Evolutionary conservation across 2,888 invertebrate genomes (phyloP).

Genomic region (Platycheirus albimanus): DNA sequence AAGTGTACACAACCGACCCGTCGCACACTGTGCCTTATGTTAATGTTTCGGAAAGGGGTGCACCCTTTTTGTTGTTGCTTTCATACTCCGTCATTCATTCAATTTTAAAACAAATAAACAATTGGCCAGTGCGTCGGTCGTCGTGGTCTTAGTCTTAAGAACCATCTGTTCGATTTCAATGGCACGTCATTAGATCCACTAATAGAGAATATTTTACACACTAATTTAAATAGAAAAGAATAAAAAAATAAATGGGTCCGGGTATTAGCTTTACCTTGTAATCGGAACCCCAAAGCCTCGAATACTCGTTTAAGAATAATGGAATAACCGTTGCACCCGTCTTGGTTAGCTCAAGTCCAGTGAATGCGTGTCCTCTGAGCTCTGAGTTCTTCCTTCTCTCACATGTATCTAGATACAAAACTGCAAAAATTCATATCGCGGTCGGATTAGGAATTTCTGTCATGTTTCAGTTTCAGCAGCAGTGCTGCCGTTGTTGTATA

Average conservation of each 20-base stretch:
- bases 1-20: slow-evolving; percentile 29
- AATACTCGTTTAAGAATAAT: slow-evolving; percentile 40
- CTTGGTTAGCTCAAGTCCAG: slow-evolving; percentile 32
- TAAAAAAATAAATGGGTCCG: slow-evolving; percentile 36
- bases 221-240: slow-evolving; percentile 20
- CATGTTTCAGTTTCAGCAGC: slow-evolving; percentile 67
- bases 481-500: slow-evolving; percentile 4
- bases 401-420: slow-evolving; percentile 62
- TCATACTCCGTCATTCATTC: slow-evolving; percentile 36
- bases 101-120: slow-evolving; percentile 61
- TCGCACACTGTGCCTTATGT: slow-evolving; percentile 51
- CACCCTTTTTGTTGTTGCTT: slow-evolving; percentile 48
- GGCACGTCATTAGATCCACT: slow-evolving; percentile 66
- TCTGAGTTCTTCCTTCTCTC: slow-evolving; percentile 41
- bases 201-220: slow-evolving; percentile 41
- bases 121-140: slow-evolving; percentile 53
- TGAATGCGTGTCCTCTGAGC: slow-evolving; percentile 57
- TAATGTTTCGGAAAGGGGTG: slow-evolving; percentile 37
- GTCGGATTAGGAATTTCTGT: slow-evolving; percentile 74
- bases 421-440: slow-evolving; percentile 68
- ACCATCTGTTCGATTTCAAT: slow-evolving; percentile 72
- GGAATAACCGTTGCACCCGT: slow-evolving; percentile 29
- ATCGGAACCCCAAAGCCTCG: no score
- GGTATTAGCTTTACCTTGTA: slow-evolving; percentile 57
- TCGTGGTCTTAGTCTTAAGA: no score